These are phyloP conservation scores for Magallana angulata DNA, from an alignment of 1,140 invertebrate genomes.

Conservation along the genomic window DNA sequence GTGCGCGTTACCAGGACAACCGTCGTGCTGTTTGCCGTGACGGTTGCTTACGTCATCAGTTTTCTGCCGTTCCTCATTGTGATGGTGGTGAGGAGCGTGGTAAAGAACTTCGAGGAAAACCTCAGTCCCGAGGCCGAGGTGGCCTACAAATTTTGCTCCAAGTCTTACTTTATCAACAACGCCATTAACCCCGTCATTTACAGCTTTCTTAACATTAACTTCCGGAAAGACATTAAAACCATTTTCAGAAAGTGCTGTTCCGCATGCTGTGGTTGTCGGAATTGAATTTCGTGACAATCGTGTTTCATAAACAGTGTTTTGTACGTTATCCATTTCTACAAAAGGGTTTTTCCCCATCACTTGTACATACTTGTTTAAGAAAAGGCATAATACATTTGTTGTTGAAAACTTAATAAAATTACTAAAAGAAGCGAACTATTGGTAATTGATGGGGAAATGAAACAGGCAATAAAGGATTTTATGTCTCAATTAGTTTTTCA, in stretches of 20 bases:
- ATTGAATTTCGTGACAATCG: background rate
- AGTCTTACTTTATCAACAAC: slow-evolving; percentile 63
- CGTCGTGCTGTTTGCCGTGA: slow-evolving; percentile 57
- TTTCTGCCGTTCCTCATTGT: slow-evolving; percentile 58
- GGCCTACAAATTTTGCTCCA: slow-evolving; percentile 56
- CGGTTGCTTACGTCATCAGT: slow-evolving; percentile 55
- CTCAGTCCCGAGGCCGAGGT: slow-evolving; percentile 46
- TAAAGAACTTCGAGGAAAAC: slow-evolving; percentile 47
- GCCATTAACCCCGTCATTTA: slow-evolving; percentile 63
- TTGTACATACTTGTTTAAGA: too few species aligned
- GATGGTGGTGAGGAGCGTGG: slow-evolving; percentile 50
- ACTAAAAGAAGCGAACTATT: too few species aligned
- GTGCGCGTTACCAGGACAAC: slow-evolving; percentile 56
- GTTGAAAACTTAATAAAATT: too few species aligned
- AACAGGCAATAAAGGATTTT: too few species aligned
- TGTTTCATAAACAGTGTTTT: background rate
- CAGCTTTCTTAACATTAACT: slow-evolving; percentile 60
- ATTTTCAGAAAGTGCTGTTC: slow-evolving; percentile 62
- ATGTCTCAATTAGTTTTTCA: too few species aligned
- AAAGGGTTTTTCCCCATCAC: background rate
- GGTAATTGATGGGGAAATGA: too few species aligned
- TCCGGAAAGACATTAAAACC: slow-evolving; percentile 51
- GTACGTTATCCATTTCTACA: background rate
- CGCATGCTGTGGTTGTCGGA: slow-evolving; percentile 58
- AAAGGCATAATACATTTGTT: too few species aligned